phyloP scores from a whole-genome alignment of 2,797 vertebrate species.

The Moxostoma hubbsi region DNA sequence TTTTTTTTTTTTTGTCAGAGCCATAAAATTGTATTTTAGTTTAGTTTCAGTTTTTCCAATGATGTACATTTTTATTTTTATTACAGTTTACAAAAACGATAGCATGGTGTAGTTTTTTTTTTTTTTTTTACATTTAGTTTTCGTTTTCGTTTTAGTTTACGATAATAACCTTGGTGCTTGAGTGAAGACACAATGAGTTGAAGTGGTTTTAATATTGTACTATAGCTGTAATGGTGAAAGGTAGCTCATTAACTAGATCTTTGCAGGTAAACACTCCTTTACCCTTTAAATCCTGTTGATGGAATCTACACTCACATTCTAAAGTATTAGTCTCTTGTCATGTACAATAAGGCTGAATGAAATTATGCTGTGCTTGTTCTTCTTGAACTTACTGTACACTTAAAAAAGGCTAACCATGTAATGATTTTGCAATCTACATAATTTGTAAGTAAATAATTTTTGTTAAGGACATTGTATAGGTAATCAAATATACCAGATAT shows the following conservation, averaged over 20 bases:
- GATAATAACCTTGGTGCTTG: not conserved
- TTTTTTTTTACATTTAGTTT: too few species aligned
- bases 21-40: too few species aligned
- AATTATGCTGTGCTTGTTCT: not conserved
- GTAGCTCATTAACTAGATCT: conserved; percentile 27
- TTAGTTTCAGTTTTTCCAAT: too few species aligned
- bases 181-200: not conserved
- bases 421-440: not conserved
- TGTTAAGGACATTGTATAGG: not conserved
- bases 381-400: not conserved
- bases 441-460: conserved; percentile 6
- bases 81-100: too few species aligned
- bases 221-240: not conserved
- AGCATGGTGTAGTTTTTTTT: too few species aligned
- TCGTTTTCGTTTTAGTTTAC: too few species aligned
- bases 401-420: not conserved
- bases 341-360: not conserved
- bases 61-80: too few species aligned
- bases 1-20: too few species aligned
- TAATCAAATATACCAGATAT: not conserved
- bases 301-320: conserved; percentile 23
- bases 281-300: not conserved
- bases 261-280: conserved; percentile 1
- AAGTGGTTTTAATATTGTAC: conserved; percentile 1
- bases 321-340: not conserved